Evolutionary conservation across 2,888 invertebrate genomes (phyloP).

Genomic region (Nephrotoma appendiculata): DNA sequence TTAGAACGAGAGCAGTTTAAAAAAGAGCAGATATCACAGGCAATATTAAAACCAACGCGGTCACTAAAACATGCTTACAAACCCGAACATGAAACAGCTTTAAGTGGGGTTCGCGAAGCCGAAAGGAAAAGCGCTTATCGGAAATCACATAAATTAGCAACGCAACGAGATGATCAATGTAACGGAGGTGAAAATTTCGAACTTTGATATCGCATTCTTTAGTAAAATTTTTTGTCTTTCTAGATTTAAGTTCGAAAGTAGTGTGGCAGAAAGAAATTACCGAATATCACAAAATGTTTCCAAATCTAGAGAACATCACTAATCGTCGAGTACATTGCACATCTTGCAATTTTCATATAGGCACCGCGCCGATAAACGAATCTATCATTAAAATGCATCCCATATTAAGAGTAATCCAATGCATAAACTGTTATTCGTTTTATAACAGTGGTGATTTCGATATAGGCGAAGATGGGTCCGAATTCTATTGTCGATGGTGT

Average conservation of each 20-base stretch:
- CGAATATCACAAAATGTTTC: background rate
- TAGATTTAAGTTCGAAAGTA: background rate
- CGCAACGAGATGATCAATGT: no score
- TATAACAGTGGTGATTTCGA: constrained; percentile 71
- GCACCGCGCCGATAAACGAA: constrained; percentile 49
- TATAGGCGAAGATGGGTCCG: constrained; percentile 70
- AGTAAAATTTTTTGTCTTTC: no score
- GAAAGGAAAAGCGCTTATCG: no score
- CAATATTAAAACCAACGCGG: no score
- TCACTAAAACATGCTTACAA: no score
- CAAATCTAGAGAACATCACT: background rate
- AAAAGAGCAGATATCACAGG: no score
- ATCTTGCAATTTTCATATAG: constrained; percentile 59
- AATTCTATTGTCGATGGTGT: constrained; percentile 71
- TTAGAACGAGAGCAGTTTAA: no score
- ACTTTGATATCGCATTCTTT: no score
- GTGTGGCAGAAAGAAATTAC: background rate
- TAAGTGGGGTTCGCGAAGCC: no score
- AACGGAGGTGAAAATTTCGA: no score
- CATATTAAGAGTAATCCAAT: constrained; percentile 53
- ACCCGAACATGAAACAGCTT: no score
- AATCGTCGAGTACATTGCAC: constrained; percentile 48
- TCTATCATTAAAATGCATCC: constrained; percentile 56
- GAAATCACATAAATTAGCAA: no score
- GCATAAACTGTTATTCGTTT: constrained; percentile 57